Base-by-base conservation (phyloP, 2,113 vertebrate species). In the Oophaga pumilio region DNA sequence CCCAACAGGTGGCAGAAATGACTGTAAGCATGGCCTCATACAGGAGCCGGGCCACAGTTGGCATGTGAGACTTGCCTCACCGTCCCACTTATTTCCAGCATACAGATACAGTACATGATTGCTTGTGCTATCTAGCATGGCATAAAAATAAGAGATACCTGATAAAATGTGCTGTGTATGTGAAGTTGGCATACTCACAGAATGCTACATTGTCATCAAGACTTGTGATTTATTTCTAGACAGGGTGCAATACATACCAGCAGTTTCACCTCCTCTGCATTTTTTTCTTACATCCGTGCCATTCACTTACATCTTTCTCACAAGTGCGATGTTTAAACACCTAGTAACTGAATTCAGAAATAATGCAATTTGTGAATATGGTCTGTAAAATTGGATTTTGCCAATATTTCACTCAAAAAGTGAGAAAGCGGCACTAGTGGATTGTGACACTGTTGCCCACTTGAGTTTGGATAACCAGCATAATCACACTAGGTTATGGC, bases 1-100 rank as follows among this genome's bases (percentile, higher is more conserved):
- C 66, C 79, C 89, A 81, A 79, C 56, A 78, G 87, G 89, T 88
- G 85, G 86, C 83, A 83, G 84, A 88, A 85, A 93, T 90, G 87
- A 85, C 85, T 68, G 80, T 11, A 62, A 85, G 6, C 52, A 59
- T 52, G 83, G 84, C 43, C 57, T 18, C 43, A 50, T 76, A 71
- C 33, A 64, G 88, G 78, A 57, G 81, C 82, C 84, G 79, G 88
- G 85, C 88, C 90, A 82, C 86, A 81, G 53, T 26, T 91, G 90
- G 43, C 82, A 87, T 90, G 91, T 89, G 68, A 84, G 90, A 89
- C 86, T 89, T 33, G 69, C 77, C 87, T 56, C 87, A 68, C 89
- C 80, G 89, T 86, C 71, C 28, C 71, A 50, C 33, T 50, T 8
- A 74, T 74, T 10, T 89, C 89, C 78, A 43, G 81, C 62, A 18